Base-by-base conservation (phyloP, 2,113 vertebrate species). In the Copsychus sechellarum region DNA sequence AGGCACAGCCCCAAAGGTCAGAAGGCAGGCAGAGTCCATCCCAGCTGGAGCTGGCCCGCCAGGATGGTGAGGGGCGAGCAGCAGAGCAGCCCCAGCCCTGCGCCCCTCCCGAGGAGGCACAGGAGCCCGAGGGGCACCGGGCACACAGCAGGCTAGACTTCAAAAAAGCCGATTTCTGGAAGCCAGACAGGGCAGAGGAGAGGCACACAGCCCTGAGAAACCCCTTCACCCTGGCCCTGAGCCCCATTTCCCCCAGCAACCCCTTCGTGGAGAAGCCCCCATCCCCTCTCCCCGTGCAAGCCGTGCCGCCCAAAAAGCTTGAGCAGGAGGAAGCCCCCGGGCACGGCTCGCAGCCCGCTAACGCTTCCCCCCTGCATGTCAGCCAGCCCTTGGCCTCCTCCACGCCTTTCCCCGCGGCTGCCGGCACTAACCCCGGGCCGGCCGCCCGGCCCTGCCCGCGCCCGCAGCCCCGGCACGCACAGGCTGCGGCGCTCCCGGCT, bases 371-470 rank as follows among this genome's bases (percentile, higher is more conserved):
- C 93, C 96, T 80, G 90, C 98, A 97, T 93, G 97, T 78, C 74
- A 95, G 81, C 97, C 97, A 88, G 93, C 97, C 98, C 86, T 69
- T 97, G 97, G 97, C 98, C 88, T 96, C 97, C 88, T 97, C 97
- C 96, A 97, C 98, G 88, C 97, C 97, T 81, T 92, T 97, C 95
- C 95, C 88, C 2, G 89, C 86, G 96, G 97, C 98, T 90, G 96
- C 93, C 36, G 88, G 9, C 38, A 11, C 93, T 87, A 93, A 95
- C 97, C 88, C 92, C 84, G n/a, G 96, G 33, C 85, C 90, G 86
- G 58, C 95, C 38, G 90, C 87, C 85, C 97, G 95, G 95, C 97
- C 97, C 84, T 62, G 97, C 95, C 97, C 95, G 92, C 95, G 94
- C 95, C 98, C 90, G 79, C 95, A 88, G 82, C 29, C 97, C 96